A percentile compares a stretch with the other conserved stretches of the same genome.
phyloP scores from a whole-genome alignment of 1,140 invertebrate genomes.

The Platyura marginata region DNA sequence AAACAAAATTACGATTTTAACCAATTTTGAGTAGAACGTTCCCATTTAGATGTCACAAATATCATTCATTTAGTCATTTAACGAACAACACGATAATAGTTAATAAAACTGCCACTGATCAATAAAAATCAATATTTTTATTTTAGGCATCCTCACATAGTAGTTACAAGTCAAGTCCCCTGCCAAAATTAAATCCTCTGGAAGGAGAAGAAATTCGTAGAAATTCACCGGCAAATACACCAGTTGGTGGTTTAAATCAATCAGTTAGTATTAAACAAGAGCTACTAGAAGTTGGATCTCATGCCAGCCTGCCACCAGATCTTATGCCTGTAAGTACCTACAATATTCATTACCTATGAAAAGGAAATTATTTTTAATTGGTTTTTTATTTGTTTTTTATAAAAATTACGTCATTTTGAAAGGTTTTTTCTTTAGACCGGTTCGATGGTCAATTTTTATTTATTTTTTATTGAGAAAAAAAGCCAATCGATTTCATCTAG shows the following conservation, averaged over 20 bases:
- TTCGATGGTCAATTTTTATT: constrained; percentile 21
- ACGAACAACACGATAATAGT: constrained; percentile 6
- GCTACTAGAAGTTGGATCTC: constrained; percentile 19
- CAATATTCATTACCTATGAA: no score
- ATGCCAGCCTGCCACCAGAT: constrained; percentile 11
- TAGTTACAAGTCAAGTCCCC: constrained; percentile 41
- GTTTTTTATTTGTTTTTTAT: not conserved
- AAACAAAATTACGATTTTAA: no score
- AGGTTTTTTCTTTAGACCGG: constrained; percentile 28
- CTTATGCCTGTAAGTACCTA: constrained; percentile 29
- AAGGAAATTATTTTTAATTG: no score
- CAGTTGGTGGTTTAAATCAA: constrained; percentile 28
- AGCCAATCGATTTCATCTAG: no score
- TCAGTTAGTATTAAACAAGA: constrained; percentile 42
- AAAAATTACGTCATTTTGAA: constrained; percentile 11
- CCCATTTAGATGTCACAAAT: no score
- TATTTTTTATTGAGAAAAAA: no score
- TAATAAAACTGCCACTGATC: not conserved
- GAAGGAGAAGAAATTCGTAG: constrained; percentile 34
- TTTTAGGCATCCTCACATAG: constrained; percentile 34
- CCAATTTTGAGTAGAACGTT: no score
- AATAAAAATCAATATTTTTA: not conserved
- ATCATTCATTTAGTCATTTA: no score
- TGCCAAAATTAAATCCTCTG: constrained; percentile 44
- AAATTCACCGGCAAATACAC: constrained; percentile 24